Evolutionary conservation across 1,140 invertebrate genomes (phyloP), one percentile per base, ranked within the genome.

Genomic region (Hycleus cichorii): DNA sequence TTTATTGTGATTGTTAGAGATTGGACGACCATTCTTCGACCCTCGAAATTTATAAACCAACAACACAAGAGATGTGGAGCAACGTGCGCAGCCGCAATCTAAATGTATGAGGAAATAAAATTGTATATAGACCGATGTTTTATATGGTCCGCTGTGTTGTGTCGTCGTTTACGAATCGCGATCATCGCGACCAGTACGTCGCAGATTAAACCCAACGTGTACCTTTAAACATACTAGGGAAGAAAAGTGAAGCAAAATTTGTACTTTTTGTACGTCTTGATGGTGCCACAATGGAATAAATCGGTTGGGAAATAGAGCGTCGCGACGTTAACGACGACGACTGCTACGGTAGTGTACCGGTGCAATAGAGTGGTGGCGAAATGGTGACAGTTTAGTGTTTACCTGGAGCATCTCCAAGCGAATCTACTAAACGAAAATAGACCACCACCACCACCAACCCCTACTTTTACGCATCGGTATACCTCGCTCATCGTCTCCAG

Each of bases 61-160:
- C 32, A 32, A 32, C 32, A 32, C 4, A 32, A 32, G 43, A 44
- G 32, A 11, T 43, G 50, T 39, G 40, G 39, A 43, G 48, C 26
- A 52, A 44, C 42, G 25, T 43, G 50, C 50, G 40, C 50, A 43
- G 48, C 9, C 50, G 50, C 50, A 52, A 12, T 52, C 40, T 7
- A 10, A 27, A 43, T 5, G 50, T 52, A 44, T 39, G 39, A 52
- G 39, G 50, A 52, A 44, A 43, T 44, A 52, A 44, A 25, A 44
- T 32, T 5, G 4, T 32, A 52, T 12, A 25, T 25, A 52, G 50
- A 43, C 42, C 39, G 40, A 42, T 39, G 43, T 40, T 52, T 52
- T 52, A 40, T 25, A 52, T 52, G 50, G 50, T 52, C 50, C 50
- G 50, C 50, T 52, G 50, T 52, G 50, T 49, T n/a, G 26, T 32